Evolutionary conservation across 2,797 vertebrate species (phyloP).

Genomic region (Stomatorhinus walkeri): DNA sequence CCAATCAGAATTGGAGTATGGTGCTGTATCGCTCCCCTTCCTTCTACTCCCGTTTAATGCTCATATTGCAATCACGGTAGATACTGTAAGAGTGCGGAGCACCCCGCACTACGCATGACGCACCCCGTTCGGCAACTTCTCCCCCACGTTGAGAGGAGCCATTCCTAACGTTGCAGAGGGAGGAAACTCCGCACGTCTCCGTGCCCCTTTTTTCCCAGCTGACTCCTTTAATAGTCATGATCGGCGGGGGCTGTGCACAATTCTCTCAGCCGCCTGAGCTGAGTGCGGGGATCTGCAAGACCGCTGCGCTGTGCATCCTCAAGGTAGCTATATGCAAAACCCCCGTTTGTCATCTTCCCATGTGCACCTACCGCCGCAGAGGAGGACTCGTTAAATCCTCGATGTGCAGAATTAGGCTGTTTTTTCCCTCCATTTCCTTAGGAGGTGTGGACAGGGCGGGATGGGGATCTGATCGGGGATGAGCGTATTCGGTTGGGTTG

Average conservation of each 20-base stretch:
- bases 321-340: slow-evolving; percentile 30
- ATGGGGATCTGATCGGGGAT: not conserved
- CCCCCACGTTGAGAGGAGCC: slow-evolving; percentile 34
- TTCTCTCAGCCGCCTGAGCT: slow-evolving; percentile 28
- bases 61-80: not conserved
- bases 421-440: not conserved
- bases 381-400: not conserved
- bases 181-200: slow-evolving; percentile 26
- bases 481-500: not conserved
- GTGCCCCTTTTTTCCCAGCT: slow-evolving; percentile 24
- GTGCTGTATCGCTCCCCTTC: not conserved
- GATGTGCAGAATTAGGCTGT: not conserved
- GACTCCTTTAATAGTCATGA: slow-evolving; percentile 29
- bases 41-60: not conserved
- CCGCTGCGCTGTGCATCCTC: slow-evolving; percentile 26
- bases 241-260: slow-evolving; percentile 21
- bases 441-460: not conserved
- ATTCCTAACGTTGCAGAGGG: slow-evolving; percentile 10
- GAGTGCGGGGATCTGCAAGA: slow-evolving; percentile 28
- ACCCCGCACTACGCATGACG: slow-evolving; percentile 13
- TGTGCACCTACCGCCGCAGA: not conserved
- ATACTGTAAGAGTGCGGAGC: slow-evolving; percentile 8
- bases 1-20: not conserved
- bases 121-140: slow-evolving; percentile 29
- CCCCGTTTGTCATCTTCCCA: not conserved